Percentiles rank a stretch among this genome's conserved stretches.
Evolutionary conservation across 2,113 vertebrate genomes (phyloP).

Genomic region (Podarcis muralis): DNA sequence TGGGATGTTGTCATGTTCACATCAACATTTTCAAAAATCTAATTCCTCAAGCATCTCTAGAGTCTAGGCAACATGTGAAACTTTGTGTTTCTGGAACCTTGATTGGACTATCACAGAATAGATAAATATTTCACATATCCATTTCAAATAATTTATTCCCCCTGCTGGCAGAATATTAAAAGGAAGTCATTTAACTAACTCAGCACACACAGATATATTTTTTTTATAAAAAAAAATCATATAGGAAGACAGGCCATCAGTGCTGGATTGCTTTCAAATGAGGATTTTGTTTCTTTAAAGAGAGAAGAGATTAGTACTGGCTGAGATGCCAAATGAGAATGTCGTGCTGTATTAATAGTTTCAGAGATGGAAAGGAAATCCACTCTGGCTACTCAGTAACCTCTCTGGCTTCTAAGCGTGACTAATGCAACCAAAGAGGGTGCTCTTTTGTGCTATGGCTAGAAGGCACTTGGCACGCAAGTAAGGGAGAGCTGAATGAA

Average conservation of each 20-base stretch:
- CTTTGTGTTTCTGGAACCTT: background rate
- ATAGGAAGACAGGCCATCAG: background rate
- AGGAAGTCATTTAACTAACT: constrained; percentile 14
- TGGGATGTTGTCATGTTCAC: background rate
- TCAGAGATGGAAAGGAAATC: constrained; percentile 34
- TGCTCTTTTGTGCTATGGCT: constrained; percentile 10
- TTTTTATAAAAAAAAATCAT: background rate
- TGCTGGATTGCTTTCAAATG: background rate
- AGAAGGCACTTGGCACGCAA: constrained; percentile 33
- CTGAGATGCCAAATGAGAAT: constrained; percentile 26
- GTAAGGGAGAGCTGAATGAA: constrained; percentile 24
- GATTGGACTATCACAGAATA: background rate
- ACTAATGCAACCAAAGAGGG: constrained; percentile 43
- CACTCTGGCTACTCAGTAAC: background rate
- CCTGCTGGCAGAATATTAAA: background rate
- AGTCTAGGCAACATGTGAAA: background rate
- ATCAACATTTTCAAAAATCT: background rate
- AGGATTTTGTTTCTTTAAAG: background rate
- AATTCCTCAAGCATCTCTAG: background rate
- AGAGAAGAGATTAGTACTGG: constrained; percentile 3
- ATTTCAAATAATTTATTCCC: background rate
- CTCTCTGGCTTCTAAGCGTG: constrained; percentile 23
- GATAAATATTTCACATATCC: background rate
- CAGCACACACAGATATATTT: background rate
- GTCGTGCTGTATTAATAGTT: constrained; percentile 7